Conservation (phyloP, 2,888 invertebrate species). For the Ophion costatus region DNA sequence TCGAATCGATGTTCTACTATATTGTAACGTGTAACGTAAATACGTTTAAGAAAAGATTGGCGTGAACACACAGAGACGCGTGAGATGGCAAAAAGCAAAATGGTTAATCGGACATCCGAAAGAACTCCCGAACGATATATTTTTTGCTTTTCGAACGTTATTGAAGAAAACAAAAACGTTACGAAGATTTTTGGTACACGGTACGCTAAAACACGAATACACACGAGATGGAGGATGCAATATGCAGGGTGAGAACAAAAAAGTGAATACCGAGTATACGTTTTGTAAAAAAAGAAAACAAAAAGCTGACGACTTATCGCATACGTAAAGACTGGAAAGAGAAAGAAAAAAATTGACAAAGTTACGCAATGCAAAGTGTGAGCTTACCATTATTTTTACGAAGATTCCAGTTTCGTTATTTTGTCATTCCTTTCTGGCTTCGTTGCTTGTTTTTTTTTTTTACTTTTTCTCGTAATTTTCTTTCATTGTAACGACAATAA, state of each 20-base stretch:
- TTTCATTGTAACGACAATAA: slow-evolving; percentile 43
- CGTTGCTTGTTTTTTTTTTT: slow-evolving; percentile 17
- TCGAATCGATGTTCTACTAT: slow-evolving; percentile 48
- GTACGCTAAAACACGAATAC: slow-evolving; percentile 19
- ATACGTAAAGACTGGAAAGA: slow-evolving; percentile 58
- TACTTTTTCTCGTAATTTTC: slow-evolving; percentile 13
- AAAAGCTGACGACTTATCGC: slow-evolving; percentile 60
- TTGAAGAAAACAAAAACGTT: no score
- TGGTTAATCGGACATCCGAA: slow-evolving; percentile 1
- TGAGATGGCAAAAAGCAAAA: not conserved
- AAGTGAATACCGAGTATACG: slow-evolving; percentile 50
- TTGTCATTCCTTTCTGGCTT: slow-evolving; percentile 16
- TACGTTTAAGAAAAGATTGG: slow-evolving; percentile 40
- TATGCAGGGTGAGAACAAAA: slow-evolving; percentile 29
- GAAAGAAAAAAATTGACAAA: slow-evolving; percentile 32
- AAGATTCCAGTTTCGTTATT: slow-evolving; percentile 38
- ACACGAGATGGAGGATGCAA: slow-evolving; percentile 11
- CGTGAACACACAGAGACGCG: slow-evolving; percentile 16
- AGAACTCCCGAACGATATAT: slow-evolving; percentile 23
- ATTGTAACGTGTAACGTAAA: slow-evolving; percentile 46
- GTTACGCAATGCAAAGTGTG: slow-evolving; percentile 42
- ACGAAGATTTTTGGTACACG: not conserved
- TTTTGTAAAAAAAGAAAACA: slow-evolving; percentile 38
- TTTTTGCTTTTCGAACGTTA: not conserved
- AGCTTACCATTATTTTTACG: slow-evolving; percentile 52